Percentiles rank a stretch among this genome's conserved stretches.
Evolutionary conservation across 2,888 invertebrate species (phyloP).

Genomic region (Eristalinus aeneus): DNA sequence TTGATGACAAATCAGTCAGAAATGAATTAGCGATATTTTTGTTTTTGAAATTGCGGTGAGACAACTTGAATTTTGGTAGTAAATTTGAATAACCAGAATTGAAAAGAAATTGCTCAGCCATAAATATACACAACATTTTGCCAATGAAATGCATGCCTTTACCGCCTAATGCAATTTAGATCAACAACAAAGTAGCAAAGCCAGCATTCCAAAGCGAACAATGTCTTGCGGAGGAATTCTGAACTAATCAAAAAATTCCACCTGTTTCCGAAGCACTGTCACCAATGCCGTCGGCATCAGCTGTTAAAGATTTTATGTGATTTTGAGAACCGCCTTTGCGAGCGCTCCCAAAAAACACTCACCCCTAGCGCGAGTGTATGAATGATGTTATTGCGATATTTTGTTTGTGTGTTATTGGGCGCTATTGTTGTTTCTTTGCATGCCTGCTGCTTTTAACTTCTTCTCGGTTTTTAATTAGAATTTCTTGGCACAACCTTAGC

Average conservation of each 20-base stretch:
- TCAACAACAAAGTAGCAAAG: background rate
- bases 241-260: background rate
- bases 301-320: constrained; percentile 59
- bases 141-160: background rate
- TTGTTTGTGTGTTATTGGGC: background rate
- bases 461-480: constrained; percentile 55
- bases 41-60: no score
- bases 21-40: no score
- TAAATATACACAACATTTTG: background rate
- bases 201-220: background rate
- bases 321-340: constrained; percentile 29
- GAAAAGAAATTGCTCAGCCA: no score
- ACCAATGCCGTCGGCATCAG: constrained; percentile 23
- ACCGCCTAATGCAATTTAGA: background rate
- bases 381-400: constrained; percentile 31
- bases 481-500: constrained; percentile 53
- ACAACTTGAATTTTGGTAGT: no score
- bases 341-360: background rate
- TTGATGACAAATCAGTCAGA: no score
- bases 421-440: constrained; percentile 15
- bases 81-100: no score
- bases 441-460: constrained; percentile 35
- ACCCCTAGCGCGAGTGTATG: background rate
- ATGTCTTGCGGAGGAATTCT: background rate
- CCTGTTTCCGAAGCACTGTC: background rate